Evolutionary conservation across 2,888 invertebrate genomes (phyloP).

Genomic region (Rotaria socialis): DNA sequence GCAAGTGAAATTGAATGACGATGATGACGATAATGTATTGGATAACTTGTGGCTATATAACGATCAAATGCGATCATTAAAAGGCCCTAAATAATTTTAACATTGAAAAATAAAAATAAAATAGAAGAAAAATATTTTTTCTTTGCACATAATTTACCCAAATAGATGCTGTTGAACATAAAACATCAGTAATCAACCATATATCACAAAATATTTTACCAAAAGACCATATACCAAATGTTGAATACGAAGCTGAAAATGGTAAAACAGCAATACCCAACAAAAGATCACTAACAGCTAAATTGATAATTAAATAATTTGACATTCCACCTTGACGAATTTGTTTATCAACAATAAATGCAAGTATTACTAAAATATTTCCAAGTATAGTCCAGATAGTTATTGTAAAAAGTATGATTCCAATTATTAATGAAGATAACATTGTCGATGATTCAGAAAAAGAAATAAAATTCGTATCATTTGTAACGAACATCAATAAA

Average conservation of each 20-base stretch:
- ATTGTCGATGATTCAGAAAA: background rate
- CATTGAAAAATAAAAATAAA: background rate
- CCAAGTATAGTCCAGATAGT: slow-evolving; percentile 56
- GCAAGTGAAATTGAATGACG: slow-evolving; percentile 54
- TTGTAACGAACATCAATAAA: background rate
- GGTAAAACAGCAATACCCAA: slow-evolving; percentile 58
- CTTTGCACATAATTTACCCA: slow-evolving; percentile 50
- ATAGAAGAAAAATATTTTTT: too few species aligned
- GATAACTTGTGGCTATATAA: slow-evolving; percentile 59
- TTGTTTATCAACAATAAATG: slow-evolving; percentile 49
- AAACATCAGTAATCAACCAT: slow-evolving; percentile 57
- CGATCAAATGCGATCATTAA: slow-evolving; percentile 59
- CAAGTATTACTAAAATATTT: slow-evolving; percentile 55
- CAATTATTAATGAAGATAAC: background rate
- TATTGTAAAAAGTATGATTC: slow-evolving; percentile 52
- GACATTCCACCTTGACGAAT: slow-evolving; percentile 53
- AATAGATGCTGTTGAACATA: slow-evolving; percentile 60
- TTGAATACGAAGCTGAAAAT: slow-evolving; percentile 55
- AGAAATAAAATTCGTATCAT: background rate
- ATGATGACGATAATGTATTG: slow-evolving; percentile 58
- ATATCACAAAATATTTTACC: slow-evolving; percentile 53
- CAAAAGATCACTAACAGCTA: slow-evolving; percentile 58
- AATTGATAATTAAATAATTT: slow-evolving; percentile 58
- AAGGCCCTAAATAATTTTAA: slow-evolving; percentile 49
- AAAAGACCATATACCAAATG: slow-evolving; percentile 58